Evolutionary conservation across 2,888 invertebrate species (phyloP), one percentile per base, ranked within the genome.

Genomic region (Heliconius aoede): DNA sequence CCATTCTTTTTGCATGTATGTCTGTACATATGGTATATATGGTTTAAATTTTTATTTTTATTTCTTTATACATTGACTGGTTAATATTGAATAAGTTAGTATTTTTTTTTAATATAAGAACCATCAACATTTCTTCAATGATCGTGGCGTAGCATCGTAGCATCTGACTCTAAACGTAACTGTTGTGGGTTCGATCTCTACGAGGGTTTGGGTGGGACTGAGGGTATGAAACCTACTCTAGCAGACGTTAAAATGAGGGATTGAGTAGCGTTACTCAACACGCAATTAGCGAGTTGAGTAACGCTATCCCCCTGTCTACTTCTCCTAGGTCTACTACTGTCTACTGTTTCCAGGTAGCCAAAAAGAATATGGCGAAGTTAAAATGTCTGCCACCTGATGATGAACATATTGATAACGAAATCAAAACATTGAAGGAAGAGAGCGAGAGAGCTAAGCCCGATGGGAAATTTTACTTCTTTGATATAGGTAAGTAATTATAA

Each of bases 401-500:
- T 78, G 79, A 82, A 1, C 80, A 81, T 21, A 83, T 91, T 11
- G n/a, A 79, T 13, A 85, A 83, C 73, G 86, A 87, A 76, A 78
- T 91, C 67, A 81, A 80, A 8, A 80, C 78, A 30, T 81, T 92
- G 5, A 85, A 85, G 74, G 85, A 87, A 51, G 92, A 92, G 79
- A 88, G 88, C 36, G 86, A 89, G 4, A 83, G 86, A 28, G 89
- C 88, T 1, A 86, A 80, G 73, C 79, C 85, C 4, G 83, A 81
- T 36, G 90, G 89, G 84, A 81, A 78, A 78, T 86, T 75, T 0
- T 82, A 83, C 21, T 67, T 88, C 13, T 77, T 83, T 40, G 83
- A 82, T 4, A 83, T 92, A 28, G 85, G 92, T 92, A 80, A 89
- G 90, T 88, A 80, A 46, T 58, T 58, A 15, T n/a, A n/a, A n/a